These are phyloP conservation scores for Zaprionus gabonicus DNA, from an alignment of 1,140 invertebrate genomes.

Conservation along the genomic window DNA sequence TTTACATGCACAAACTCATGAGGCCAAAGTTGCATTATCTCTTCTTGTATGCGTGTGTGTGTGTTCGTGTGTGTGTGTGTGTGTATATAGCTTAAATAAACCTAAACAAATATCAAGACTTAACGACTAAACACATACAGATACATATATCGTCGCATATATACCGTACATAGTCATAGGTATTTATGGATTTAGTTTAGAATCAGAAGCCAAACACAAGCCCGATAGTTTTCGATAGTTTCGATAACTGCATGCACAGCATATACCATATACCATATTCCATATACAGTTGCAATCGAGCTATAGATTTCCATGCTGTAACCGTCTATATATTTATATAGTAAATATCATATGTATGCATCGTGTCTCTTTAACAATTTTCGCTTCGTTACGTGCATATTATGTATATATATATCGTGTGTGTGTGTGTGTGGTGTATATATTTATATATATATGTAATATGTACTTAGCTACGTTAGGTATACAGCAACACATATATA, in stretches of 20 bases:
- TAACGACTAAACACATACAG: conserved; percentile 35
- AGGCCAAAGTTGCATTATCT: conserved; percentile 59
- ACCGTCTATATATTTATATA: conserved; percentile 12
- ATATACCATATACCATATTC: not conserved
- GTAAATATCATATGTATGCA: conserved; percentile 1
- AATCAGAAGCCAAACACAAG: not conserved
- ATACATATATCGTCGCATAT: not conserved
- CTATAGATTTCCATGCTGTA: not conserved
- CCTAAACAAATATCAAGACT: conserved; percentile 48
- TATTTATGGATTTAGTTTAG: not conserved
- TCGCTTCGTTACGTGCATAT: not conserved
- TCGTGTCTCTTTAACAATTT: not conserved
- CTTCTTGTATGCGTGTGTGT: conserved; percentile 14
- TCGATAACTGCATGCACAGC: not conserved
- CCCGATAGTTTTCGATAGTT: too few relatives aligned
- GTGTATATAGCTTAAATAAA: conserved; percentile 40
- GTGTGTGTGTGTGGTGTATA: conserved; percentile 9
- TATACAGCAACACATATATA: conserved; percentile 4
- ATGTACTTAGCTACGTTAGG: not conserved
- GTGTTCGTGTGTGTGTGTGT: conserved; percentile 1
- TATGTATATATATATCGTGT: conserved; percentile 7
- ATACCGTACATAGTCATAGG: conserved; percentile 14
- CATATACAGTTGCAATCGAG: not conserved
- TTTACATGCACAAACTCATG: conserved; percentile 80
- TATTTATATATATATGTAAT: conserved; percentile 7